A percentile compares a stretch with the other conserved stretches of the same genome.
Evolutionary conservation across 1,140 invertebrate genomes (phyloP).

Genomic region (Zaprionus gabonicus): DNA sequence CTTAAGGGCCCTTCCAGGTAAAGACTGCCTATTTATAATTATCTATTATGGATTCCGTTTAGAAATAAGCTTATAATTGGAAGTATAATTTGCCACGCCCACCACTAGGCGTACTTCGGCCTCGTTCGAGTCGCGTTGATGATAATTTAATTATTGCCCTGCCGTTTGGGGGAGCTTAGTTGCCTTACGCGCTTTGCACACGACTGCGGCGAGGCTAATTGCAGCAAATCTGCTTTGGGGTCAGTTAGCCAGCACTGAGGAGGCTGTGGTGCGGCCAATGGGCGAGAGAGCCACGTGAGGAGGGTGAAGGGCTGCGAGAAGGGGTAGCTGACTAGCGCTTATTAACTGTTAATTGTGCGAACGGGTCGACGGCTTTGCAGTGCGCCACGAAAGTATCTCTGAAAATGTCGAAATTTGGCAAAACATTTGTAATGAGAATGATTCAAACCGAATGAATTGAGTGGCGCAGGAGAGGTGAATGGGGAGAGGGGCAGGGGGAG

Average conservation of each 20-base stretch:
- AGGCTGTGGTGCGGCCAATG: slow-evolving; percentile 4
- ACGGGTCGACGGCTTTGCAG: slow-evolving; percentile 44
- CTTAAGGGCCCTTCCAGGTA: neutral
- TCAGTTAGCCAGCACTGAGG: slow-evolving; percentile 52
- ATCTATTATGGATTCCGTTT: neutral
- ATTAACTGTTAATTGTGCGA: slow-evolving; percentile 77
- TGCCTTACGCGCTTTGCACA: slow-evolving; percentile 56
- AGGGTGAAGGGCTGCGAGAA: neutral
- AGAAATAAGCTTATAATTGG: neutral
- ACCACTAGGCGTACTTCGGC: neutral
- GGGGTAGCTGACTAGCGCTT: slow-evolving; percentile 39
- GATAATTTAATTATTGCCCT: slow-evolving; percentile 75
- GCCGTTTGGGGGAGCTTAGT: slow-evolving; percentile 49
- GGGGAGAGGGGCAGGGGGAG: neutral
- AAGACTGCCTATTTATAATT: neutral
- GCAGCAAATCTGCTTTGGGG: slow-evolving; percentile 75
- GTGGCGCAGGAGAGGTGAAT: neutral
- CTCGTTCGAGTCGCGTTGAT: slow-evolving; percentile 54
- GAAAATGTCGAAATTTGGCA: neutral
- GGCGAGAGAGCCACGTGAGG: slow-evolving; percentile 20
- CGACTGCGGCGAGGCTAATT: slow-evolving; percentile 68
- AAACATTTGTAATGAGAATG: slow-evolving; percentile 12
- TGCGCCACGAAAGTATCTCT: neutral
- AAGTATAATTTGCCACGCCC: neutral
- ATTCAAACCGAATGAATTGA: neutral